These are phyloP conservation scores for Harpagus bidentatus DNA, from an alignment of 2,113 vertebrate species.

Conservation along the genomic window DNA sequence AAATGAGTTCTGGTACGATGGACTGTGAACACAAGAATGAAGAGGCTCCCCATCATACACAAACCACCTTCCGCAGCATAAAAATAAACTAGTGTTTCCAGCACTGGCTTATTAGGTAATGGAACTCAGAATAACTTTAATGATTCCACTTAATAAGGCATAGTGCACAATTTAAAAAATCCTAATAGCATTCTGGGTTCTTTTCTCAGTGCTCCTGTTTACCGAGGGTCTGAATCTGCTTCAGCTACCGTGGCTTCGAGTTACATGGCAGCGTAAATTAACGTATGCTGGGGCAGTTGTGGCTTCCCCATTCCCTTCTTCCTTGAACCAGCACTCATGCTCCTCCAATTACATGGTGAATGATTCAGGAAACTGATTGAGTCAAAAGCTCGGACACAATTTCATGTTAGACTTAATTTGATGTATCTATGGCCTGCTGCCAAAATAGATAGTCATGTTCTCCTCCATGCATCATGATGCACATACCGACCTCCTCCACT, in stretches of 20 bases:
- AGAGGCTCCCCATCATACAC: not conserved
- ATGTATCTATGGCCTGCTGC: not conserved
- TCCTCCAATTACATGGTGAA: not conserved
- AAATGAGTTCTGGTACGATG: constrained; percentile 2
- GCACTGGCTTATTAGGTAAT: not conserved
- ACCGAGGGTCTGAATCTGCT: not conserved
- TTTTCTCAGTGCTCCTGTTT: not conserved
- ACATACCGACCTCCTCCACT: not conserved
- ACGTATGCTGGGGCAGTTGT: not conserved
- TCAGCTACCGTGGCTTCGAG: not conserved
- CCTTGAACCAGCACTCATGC: not conserved
- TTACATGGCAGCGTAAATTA: fast-evolving
- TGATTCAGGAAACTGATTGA: not conserved
- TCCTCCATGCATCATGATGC: not conserved
- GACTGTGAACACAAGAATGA: not conserved
- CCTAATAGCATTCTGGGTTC: not conserved
- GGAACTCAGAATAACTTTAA: not conserved
- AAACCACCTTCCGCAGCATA: not conserved
- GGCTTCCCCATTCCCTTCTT: not conserved
- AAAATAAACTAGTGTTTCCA: not conserved
- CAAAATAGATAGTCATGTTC: not conserved
- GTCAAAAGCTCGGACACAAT: not conserved
- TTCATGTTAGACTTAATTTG: not conserved
- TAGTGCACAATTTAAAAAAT: not conserved
- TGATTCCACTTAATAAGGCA: not conserved